These are phyloP conservation scores for Propithecus coquereli DNA, from an alignment of 2,113 vertebrate genomes.

Conservation along the genomic window DNA sequence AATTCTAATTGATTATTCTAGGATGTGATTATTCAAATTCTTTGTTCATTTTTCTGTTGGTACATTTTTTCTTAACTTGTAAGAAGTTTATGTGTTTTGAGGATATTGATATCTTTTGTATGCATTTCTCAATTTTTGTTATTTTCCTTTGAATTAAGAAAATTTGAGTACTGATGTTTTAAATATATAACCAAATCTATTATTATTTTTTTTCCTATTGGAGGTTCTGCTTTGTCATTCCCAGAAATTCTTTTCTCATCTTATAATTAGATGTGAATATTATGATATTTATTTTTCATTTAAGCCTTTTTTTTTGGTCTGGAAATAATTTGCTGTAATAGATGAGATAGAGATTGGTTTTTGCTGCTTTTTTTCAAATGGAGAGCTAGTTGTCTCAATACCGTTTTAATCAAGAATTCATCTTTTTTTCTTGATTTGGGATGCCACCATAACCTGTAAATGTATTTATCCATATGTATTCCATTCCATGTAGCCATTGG, in stretches of 20 bases:
- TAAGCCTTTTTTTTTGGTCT: neutral
- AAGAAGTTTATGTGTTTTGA: neutral
- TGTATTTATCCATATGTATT: neutral
- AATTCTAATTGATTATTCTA: neutral
- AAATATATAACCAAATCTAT: neutral
- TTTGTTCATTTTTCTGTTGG: neutral
- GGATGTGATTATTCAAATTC: neutral
- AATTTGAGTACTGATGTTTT: neutral
- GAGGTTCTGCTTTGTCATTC: neutral
- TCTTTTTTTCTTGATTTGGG: neutral
- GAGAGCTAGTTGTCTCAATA: neutral
- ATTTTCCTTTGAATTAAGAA: neutral
- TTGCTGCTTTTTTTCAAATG: neutral
- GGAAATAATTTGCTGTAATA: neutral
- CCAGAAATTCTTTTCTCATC: neutral
- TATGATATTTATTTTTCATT: neutral
- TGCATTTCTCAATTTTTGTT: neutral
- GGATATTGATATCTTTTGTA: neutral
- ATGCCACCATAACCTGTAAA: neutral
- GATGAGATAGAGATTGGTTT: neutral
- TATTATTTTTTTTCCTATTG: neutral
- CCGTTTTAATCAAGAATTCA: neutral
- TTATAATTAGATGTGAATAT: neutral
- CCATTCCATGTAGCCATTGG: neutral
- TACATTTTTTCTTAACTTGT: neutral